A percentile compares a stretch with the other conserved stretches of the same genome.
Evolutionary conservation across 2,888 invertebrate species (phyloP).

Genomic region (Sarcophaga carnaria): DNA sequence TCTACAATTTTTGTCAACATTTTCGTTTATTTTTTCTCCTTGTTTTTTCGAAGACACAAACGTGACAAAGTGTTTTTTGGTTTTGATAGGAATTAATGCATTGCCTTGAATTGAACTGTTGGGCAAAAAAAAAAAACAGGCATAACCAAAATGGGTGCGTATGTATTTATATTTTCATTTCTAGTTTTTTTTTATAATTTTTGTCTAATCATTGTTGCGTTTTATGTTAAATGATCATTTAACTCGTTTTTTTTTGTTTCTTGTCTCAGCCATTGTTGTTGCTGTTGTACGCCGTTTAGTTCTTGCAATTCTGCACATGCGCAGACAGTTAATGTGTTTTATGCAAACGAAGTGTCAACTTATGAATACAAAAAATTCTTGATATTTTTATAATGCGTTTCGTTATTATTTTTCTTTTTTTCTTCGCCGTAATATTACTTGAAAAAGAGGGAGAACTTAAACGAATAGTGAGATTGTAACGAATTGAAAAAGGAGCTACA

Average conservation of each 20-base stretch:
- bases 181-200: slow-evolving; percentile 43
- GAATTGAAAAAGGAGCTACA: slow-evolving; percentile 13
- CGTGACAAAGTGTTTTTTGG: slow-evolving; percentile 64
- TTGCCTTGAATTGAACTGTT: not conserved
- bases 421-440: slow-evolving; percentile 7
- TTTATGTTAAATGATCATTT: slow-evolving; percentile 64
- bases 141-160: slow-evolving; percentile 64
- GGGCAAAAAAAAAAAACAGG: slow-evolving; percentile 39
- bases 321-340: slow-evolving; percentile 69
- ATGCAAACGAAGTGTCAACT: slow-evolving; percentile 70
- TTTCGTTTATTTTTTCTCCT: not conserved
- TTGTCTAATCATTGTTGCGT: slow-evolving; percentile 68
- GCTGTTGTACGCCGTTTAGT: slow-evolving; percentile 27
- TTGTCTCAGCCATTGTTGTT: slow-evolving; percentile 6
- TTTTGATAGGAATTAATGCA: slow-evolving; percentile 21
- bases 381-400: slow-evolving; percentile 38
- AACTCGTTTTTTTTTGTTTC: slow-evolving; percentile 42
- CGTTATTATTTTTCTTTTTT: slow-evolving; percentile 15
- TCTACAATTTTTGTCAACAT: not conserved
- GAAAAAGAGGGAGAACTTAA: not conserved
- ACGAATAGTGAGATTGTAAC: not conserved
- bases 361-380: slow-evolving; percentile 64
- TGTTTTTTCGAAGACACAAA: slow-evolving; percentile 31
- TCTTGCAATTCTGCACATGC: slow-evolving; percentile 66
- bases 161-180: not conserved